Evolutionary conservation across 2,113 vertebrate species (phyloP), one percentile per base, ranked within the genome.

Genomic region (Dissostichus mawsoni): DNA sequence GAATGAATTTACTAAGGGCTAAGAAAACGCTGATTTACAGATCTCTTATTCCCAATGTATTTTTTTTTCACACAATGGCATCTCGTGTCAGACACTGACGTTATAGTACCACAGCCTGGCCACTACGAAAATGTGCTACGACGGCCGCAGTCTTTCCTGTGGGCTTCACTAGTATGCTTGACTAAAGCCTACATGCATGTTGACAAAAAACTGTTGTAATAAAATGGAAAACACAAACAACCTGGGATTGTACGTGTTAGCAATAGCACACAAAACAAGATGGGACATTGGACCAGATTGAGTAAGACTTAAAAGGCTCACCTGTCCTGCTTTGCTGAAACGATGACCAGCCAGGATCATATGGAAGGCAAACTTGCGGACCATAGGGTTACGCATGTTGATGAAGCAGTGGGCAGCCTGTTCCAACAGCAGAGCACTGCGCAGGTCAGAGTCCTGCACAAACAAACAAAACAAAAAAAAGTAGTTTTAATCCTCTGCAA

Each of bases 321-420:
- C 98, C 95, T 99, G 98, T 25, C 96, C 97, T 63, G 98, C 98
- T 96, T 99, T 99, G 94, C 97, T 98, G 93, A 97, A 99, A 20
- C 98, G 96, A 89, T 99, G 98, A 57, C 98, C 98, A 66, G 98
- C 97, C 85, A 99, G 4, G 89, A 99, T 99, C 98, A 99, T 99
- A 67, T 99, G 97, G 95, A 99, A 99, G 0, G 98, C 98, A 48
- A 99, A 99, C 89, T 99, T 99, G 77, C 98, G 96, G 91, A 98
- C 97, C 98, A 99, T 99, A 4, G 98, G 98, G 83, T 92, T 97
- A 36, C 96, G 97, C 98, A 99, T 99, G 69, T 99, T 99, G 91
- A 99, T 97, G 79, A 99, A 99, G 80, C 98, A 99, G 82, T 99
- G 97, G 25, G 97, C 98, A 0, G 98, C 98, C 92, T 99, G 98